Percentiles rank a stretch among this genome's conserved stretches.
Conservation (phyloP, 1,140 invertebrate genomes). For the Charaxes varanes region DNA sequence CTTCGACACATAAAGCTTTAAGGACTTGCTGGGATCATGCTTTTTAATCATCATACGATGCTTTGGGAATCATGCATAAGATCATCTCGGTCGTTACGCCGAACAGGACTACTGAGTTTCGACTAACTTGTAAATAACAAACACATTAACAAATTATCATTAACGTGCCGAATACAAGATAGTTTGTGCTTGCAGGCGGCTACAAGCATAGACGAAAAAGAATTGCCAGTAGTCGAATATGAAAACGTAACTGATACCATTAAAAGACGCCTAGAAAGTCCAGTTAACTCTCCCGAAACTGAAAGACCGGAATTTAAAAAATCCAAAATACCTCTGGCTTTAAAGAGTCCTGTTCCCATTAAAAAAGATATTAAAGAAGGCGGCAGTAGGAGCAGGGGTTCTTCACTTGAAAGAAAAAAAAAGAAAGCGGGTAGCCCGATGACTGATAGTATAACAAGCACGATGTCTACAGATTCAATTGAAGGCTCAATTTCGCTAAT, state of each 20-base stretch:
- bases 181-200: slow-evolving; percentile 51
- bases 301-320: slow-evolving; percentile 52
- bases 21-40: slow-evolving; percentile 42
- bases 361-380: slow-evolving; percentile 52
- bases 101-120: slow-evolving; percentile 15
- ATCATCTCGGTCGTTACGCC: slow-evolving; percentile 22
- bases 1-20: slow-evolving; percentile 29
- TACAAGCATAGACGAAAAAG: slow-evolving; percentile 17
- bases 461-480: slow-evolving; percentile 41
- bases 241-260: slow-evolving; percentile 70
- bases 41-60: slow-evolving; percentile 37
- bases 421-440: slow-evolving; percentile 28
- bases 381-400: slow-evolving; percentile 38
- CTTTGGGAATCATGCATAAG: slow-evolving; percentile 35
- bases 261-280: slow-evolving; percentile 62
- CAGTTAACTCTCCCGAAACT: slow-evolving; percentile 45
- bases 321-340: slow-evolving; percentile 61
- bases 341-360: slow-evolving; percentile 60
- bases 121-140: slow-evolving; percentile 51
- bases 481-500: slow-evolving; percentile 24
- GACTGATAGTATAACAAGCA: slow-evolving; percentile 28
- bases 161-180: slow-evolving; percentile 28
- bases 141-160: slow-evolving; percentile 29
- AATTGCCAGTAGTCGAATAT: slow-evolving; percentile 39
- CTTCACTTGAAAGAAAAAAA: slow-evolving; percentile 40